Evolutionary conservation across 1,140 invertebrate genomes (phyloP).

Genomic region (Drosophila ananassae): DNA sequence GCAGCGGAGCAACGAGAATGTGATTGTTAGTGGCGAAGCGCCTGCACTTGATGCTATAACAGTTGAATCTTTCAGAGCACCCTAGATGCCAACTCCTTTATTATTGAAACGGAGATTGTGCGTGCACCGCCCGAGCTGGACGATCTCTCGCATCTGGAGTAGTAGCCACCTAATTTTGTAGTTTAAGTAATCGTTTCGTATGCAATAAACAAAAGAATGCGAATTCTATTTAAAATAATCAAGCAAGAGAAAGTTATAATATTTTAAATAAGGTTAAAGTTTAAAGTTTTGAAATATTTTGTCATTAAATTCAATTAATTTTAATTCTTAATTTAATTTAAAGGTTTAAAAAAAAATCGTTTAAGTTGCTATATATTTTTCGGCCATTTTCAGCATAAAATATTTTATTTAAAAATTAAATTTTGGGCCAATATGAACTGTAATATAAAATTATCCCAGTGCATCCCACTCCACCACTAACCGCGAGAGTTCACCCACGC

Average conservation of each 20-base stretch:
- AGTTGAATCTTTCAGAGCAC: constrained; percentile 71
- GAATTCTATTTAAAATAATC: not conserved
- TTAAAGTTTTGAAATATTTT: too few relatives aligned
- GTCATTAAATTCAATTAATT: too few relatives aligned
- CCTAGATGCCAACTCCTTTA: constrained; percentile 75
- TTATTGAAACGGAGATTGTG: constrained; percentile 80
- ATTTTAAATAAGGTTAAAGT: too few relatives aligned
- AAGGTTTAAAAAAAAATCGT: too few relatives aligned
- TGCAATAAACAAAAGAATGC: constrained; percentile 46
- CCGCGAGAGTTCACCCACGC: constrained; percentile 29
- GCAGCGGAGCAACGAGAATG: constrained; percentile 66
- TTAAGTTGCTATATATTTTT: too few relatives aligned
- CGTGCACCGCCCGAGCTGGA: constrained; percentile 73
- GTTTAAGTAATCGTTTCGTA: constrained; percentile 19
- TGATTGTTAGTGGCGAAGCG: constrained; percentile 68
- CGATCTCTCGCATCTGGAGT: constrained; percentile 81
- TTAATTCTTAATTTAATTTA: too few relatives aligned
- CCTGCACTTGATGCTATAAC: constrained; percentile 47
- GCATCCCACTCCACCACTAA: constrained; percentile 2
- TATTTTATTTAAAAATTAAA: not conserved
- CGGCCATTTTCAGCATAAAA: too few relatives aligned
- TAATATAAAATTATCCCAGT: not conserved
- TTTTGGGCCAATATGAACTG: not conserved
- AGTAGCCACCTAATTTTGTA: constrained; percentile 33
- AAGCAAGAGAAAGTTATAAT: too few relatives aligned